Evolutionary conservation across 2,888 invertebrate genomes (phyloP), one percentile per base, ranked within the genome.

Genomic region (Drosophila fungiperda): DNA sequence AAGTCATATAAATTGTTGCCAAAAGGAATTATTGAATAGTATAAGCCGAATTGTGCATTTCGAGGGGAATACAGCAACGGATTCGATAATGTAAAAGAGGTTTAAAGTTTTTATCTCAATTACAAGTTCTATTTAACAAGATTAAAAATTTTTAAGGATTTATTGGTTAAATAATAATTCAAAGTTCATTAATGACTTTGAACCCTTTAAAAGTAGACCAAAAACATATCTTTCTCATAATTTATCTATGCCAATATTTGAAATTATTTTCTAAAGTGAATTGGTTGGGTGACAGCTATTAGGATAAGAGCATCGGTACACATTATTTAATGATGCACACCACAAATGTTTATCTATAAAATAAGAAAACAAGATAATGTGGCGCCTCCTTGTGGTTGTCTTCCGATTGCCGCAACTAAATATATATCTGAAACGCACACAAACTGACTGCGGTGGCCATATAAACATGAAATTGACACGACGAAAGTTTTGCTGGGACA

Each of bases 381-480:
- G 20, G 45, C 33, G 33, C 33, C 32, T 33, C 45, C 38, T 57
- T 72, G 73, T 29, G 72, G 67, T 55, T 69, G 23, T 15, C 54
- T 17, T 48, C 26, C 42, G 15, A 59, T 58, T 52, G 45, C 53
- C 42, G 9, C 58, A 53, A 35, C 60, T 64, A 79, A 49, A 54
- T 57, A 54, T 53, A 54, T 53, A 75, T 52, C 29, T 42, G 35
- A 62, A 36, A 42, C 29, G 23, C 36, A 50, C 48, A 59, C 61
- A 74, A 9, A 12, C 45, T 5, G 32, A 33, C 36, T 42, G 29
- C 52, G 42, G 20, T 52, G 42, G 26, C 3, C 38, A 52, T 61
- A 78, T 61, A 57, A 66, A 74, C 65, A 65, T 71, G 74, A 78
- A 61, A 78, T 70, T 65, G 62, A 74, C 59, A 71, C 55, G 53